Conservation (phyloP, 2,888 invertebrate genomes). For the Caradrina clavipalpis region DNA sequence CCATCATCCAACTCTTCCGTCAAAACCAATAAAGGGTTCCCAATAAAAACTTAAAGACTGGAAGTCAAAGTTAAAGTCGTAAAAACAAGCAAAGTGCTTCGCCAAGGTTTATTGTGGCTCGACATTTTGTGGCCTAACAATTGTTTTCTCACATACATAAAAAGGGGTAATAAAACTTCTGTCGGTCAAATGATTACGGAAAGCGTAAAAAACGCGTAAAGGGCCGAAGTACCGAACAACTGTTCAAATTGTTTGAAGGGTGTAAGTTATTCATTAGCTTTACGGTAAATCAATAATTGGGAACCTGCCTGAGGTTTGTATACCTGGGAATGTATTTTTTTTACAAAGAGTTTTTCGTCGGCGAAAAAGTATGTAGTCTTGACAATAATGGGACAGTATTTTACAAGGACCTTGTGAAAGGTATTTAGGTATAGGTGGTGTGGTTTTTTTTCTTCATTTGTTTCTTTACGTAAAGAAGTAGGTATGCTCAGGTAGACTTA, state of each 20-base stretch:
- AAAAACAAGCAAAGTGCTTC: slow-evolving; percentile 66
- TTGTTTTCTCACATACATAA: slow-evolving; percentile 86
- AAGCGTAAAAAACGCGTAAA: slow-evolving; percentile 68
- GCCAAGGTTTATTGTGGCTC: slow-evolving; percentile 68
- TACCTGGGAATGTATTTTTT: slow-evolving; percentile 33
- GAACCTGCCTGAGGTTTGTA: slow-evolving; percentile 44
- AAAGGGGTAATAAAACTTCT: slow-evolving; percentile 76
- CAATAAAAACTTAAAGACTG: slow-evolving; percentile 80
- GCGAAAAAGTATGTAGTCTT: slow-evolving; percentile 14
- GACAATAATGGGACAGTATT: slow-evolving; percentile 23
- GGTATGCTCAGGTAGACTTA: neutral
- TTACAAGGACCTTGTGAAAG: slow-evolving; percentile 18
- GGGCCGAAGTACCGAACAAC: slow-evolving; percentile 42
- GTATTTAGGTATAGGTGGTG: slow-evolving; percentile 28
- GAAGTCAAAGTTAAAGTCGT: slow-evolving; percentile 68
- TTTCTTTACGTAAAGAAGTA: neutral
- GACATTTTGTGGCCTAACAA: slow-evolving; percentile 80
- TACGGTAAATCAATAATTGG: slow-evolving; percentile 50
- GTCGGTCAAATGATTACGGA: slow-evolving; percentile 72
- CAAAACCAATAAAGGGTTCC: slow-evolving; percentile 75
- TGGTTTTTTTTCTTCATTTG: neutral
- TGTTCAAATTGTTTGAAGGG: slow-evolving; percentile 38
- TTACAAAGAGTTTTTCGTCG: slow-evolving; percentile 14
- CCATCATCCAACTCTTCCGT: slow-evolving; percentile 46
- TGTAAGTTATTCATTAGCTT: slow-evolving; percentile 51